Evolutionary conservation across 2,113 vertebrate species (phyloP).

Genomic region (Eleginops maclovinus): DNA sequence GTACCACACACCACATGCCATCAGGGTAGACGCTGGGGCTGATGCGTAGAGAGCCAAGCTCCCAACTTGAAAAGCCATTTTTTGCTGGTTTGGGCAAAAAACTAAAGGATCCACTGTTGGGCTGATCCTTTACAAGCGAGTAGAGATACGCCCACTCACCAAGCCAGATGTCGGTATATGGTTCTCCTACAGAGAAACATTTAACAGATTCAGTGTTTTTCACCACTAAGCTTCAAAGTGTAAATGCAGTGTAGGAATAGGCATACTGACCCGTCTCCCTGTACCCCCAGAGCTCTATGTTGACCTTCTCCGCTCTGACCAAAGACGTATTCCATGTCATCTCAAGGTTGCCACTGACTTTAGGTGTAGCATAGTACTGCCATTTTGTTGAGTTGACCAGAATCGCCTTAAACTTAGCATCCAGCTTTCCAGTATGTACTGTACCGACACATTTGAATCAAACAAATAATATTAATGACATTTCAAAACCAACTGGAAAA

Average conservation of each 20-base stretch:
- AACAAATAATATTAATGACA: background rate
- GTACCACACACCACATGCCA: conserved; percentile 70
- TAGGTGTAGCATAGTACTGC: conserved; percentile 93
- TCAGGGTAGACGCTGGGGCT: conserved; percentile 61
- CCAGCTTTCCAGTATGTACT: conserved; percentile 92
- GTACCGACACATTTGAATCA: conserved; percentile 21
- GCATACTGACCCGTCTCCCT: conserved; percentile 86
- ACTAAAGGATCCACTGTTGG: conserved; percentile 86
- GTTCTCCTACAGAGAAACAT: conserved; percentile 51
- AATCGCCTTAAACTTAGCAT: conserved; percentile 79
- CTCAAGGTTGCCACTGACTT: conserved; percentile 80
- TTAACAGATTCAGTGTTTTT: background rate
- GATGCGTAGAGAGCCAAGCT: conserved; percentile 89
- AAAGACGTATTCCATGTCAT: conserved; percentile 84
- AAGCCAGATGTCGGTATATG: conserved; percentile 80
- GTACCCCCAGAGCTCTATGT: conserved; percentile 95
- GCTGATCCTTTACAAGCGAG: conserved; percentile 77
- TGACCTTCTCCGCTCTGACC: conserved; percentile 74
- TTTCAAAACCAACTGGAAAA: background rate
- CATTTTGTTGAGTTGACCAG: conserved; percentile 89
- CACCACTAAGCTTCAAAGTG: background rate
- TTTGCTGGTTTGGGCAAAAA: conserved; percentile 85
- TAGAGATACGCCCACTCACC: conserved; percentile 91
- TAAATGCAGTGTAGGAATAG: too few species aligned
- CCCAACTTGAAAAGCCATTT: conserved; percentile 78